Conservation (phyloP, 92 coral and sea anemone species). For the Umimayanthus kanabou region DNA sequence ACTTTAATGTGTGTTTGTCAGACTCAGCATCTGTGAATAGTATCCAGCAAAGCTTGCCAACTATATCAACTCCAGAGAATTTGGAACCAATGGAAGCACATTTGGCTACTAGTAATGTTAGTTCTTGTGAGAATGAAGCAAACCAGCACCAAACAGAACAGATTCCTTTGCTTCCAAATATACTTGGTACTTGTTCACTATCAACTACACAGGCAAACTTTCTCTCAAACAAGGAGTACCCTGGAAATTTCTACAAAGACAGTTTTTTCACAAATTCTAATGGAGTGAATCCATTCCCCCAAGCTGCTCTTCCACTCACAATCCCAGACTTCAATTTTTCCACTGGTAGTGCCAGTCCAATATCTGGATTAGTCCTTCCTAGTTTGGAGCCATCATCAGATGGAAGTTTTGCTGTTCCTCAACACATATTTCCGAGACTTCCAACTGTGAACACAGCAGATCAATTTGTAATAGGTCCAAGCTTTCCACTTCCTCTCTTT, state of each 20-base stretch:
- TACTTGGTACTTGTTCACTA: slow-evolving; percentile 27
- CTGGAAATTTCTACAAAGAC: neutral
- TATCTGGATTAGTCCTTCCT: neutral
- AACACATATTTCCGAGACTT: neutral
- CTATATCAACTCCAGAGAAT: neutral
- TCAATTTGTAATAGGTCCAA: neutral
- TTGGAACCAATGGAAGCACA: neutral
- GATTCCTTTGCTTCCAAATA: slow-evolving; percentile 20
- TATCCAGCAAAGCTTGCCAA: neutral
- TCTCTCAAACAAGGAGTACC: neutral
- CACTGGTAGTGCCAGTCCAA: neutral
- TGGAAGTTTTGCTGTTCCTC: neutral
- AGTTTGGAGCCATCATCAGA: neutral
- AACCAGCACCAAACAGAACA: neutral
- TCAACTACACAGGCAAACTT: neutral
- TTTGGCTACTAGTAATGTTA: neutral
- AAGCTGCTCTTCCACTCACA: neutral
- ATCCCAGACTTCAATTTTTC: slow-evolving; percentile 3
- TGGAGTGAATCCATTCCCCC: neutral
- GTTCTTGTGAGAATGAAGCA: neutral
- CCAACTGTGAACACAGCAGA: slow-evolving; percentile 3
- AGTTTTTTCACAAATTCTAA: neutral
- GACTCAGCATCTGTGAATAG: neutral
- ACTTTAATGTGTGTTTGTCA: neutral
- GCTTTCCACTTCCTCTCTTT: neutral